A percentile compares a stretch with the other conserved stretches of the same genome.
These are phyloP conservation scores for Miniopterus natalensis DNA, from an alignment of 2,113 vertebrate genomes.

Conservation along the genomic window DNA sequence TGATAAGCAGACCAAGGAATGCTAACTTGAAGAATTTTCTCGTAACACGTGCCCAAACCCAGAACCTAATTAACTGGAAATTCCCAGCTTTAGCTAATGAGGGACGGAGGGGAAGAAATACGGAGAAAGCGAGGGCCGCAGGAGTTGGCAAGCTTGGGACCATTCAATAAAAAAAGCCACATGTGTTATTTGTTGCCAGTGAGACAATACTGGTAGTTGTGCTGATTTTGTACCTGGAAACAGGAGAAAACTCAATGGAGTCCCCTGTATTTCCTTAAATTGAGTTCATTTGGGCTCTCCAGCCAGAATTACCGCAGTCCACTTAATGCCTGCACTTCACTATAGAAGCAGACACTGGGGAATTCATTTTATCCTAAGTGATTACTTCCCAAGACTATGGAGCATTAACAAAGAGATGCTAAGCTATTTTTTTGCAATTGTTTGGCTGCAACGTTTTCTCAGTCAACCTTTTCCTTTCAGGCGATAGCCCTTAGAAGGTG, in stretches of 20 bases:
- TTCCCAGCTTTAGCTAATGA: background rate
- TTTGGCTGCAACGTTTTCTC: background rate
- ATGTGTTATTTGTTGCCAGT: background rate
- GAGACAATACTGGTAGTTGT: background rate
- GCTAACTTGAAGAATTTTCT: background rate
- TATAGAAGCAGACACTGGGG: background rate
- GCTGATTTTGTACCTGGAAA: background rate
- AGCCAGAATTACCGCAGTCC: background rate
- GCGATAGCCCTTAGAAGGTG: background rate
- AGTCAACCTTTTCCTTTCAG: background rate
- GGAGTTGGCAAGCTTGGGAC: background rate
- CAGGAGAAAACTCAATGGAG: background rate
- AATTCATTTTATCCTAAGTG: slow-evolving; percentile 13
- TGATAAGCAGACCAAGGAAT: background rate
- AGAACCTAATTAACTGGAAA: background rate
- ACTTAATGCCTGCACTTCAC: background rate
- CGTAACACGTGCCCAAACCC: background rate
- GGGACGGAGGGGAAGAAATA: background rate
- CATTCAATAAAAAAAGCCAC: background rate
- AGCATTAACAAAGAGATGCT: background rate
- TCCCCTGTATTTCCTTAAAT: slow-evolving; percentile 11
- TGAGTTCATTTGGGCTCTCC: background rate
- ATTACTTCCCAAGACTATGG: background rate
- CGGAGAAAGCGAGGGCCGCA: background rate
- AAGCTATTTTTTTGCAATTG: background rate